Conservation (phyloP, 1,140 invertebrate species). For the Dendroctonus ponderosae region DNA sequence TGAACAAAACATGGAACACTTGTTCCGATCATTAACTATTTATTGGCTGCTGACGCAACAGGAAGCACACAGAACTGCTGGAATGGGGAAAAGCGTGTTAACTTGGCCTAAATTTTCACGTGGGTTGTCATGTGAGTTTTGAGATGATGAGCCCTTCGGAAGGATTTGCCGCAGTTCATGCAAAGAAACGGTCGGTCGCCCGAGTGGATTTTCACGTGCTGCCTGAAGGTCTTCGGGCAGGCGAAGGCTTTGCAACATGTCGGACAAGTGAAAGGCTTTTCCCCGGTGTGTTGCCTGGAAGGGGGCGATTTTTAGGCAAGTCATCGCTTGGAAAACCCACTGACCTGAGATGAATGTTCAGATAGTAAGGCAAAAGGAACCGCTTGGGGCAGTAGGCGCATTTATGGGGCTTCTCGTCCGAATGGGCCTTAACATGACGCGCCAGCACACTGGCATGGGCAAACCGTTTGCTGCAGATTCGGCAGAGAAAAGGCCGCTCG, state of each 20-base stretch:
- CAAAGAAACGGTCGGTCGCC: constrained; percentile 58
- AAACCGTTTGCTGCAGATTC: constrained; percentile 56
- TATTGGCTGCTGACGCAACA: no score
- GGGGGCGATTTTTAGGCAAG: not conserved
- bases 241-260: constrained; percentile 48
- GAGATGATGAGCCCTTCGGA: constrained; percentile 47
- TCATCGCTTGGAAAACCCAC: not conserved
- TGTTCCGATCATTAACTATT: no score
- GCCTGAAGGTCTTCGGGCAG: constrained; percentile 47
- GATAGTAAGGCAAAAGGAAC: constrained; percentile 39
- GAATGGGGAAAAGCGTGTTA: no score
- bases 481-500: constrained; percentile 55
- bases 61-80: no score
- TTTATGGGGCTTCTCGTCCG: constrained; percentile 59
- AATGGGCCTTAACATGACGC: constrained; percentile 62
- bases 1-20: no score
- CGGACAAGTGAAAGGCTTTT: constrained; percentile 50
- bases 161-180: constrained; percentile 55
- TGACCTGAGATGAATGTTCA: constrained; percentile 53
- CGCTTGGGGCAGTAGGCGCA: constrained; percentile 56
- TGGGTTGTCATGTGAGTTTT: constrained; percentile 37
- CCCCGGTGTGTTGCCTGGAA: constrained; percentile 49
- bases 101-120: not conserved
- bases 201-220: constrained; percentile 54
- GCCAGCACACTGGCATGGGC: constrained; percentile 49